These are phyloP conservation scores for human DNA, from an alignment of 2,113 vertebrate species.

Conservation along the genomic window GRCh38 chr21:40076001-40076500, in stretches of 20 bases:
- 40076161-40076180: not conserved
- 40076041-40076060: slow-evolving; percentile 36
- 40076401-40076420: not conserved
- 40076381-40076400: too few species aligned
- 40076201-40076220: not conserved
- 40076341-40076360: not conserved
- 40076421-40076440: not conserved
- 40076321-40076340: fast-evolving
- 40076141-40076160: not conserved
- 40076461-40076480: not conserved
- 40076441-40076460: not conserved
- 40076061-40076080: not conserved
- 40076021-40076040: not conserved
- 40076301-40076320: not conserved
- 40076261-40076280: not conserved
- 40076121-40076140: not conserved
- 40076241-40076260: not conserved
- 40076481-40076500: not conserved
- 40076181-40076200: not conserved
- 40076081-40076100: not conserved
- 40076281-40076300: not conserved
- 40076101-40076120: not conserved
- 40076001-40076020: not conserved
- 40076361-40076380: not conserved
- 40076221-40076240: not conserved